Conservation (phyloP, 2,888 invertebrate species). For the Pristionchus fissidentatus region DNA sequence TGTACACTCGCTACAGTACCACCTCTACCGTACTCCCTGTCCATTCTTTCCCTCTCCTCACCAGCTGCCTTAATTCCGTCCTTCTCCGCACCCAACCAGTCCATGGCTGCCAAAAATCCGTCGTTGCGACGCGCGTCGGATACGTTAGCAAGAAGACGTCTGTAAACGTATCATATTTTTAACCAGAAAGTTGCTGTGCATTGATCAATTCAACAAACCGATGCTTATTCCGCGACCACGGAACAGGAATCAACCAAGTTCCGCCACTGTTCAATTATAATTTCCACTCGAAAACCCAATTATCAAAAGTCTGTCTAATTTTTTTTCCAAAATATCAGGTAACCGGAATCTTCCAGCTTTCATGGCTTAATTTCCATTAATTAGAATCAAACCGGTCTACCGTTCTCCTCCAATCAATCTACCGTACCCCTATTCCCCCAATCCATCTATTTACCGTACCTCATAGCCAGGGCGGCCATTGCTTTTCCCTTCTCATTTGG, state of each 20-base stretch:
- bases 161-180: neutral
- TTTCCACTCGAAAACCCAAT: too few species aligned
- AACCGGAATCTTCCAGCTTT: neutral
- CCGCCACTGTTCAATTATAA: too few species aligned
- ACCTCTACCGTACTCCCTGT: neutral
- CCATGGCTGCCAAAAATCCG: conserved; percentile 60
- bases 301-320: neutral
- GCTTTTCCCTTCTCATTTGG: conserved; percentile 36
- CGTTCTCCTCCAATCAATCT: too few species aligned
- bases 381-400: neutral
- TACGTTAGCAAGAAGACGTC: conserved; percentile 81
- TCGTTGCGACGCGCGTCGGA: conserved; percentile 61
- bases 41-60: conserved; percentile 35
- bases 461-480: conserved; percentile 40
- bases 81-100: conserved; percentile 68
- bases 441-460: neutral
- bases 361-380: conserved; percentile 62
- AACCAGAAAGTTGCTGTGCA: too few species aligned
- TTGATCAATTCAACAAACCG: too few species aligned
- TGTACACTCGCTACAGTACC: neutral
- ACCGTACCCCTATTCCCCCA: neutral
- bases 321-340: neutral
- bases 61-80: conserved; percentile 46
- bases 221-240: too few species aligned
- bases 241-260: too few species aligned